phyloP scores from a whole-genome alignment of 2,797 vertebrate genomes.

The Hypotaenidia okinawae region DNA sequence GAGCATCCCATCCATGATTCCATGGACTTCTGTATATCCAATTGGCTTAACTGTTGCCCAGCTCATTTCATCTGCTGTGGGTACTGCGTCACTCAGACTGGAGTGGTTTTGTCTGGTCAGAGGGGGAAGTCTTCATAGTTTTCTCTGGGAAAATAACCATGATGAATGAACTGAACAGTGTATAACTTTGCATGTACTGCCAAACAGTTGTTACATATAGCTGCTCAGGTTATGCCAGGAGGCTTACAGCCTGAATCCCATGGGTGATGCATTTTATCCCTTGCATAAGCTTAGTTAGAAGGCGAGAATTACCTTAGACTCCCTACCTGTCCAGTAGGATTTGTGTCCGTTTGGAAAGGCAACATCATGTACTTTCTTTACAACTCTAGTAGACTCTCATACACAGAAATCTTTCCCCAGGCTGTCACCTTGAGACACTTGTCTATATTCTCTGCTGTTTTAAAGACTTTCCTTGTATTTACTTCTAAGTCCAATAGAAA shows the following conservation, averaged over 20 bases:
- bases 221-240: background rate
- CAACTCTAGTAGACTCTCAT: background rate
- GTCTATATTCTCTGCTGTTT: background rate
- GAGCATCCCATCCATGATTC: background rate
- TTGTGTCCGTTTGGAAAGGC: background rate
- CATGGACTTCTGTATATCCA: rapidly evolving
- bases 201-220: background rate
- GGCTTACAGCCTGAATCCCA: background rate
- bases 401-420: background rate
- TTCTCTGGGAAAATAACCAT: background rate
- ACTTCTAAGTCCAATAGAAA: background rate
- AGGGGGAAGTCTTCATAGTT: rapidly evolving
- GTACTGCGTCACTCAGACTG: background rate
- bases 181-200: background rate
- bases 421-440: background rate
- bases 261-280: background rate
- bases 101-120: background rate
- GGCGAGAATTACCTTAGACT: background rate
- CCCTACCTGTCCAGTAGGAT: background rate
- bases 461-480: background rate
- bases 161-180: background rate
- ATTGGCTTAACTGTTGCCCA: background rate
- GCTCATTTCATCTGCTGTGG: rapidly evolving
- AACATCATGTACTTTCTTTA: background rate
- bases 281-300: background rate